Evolutionary conservation across 2,888 invertebrate genomes (phyloP).

Genomic region (Cryptus viduatorius): DNA sequence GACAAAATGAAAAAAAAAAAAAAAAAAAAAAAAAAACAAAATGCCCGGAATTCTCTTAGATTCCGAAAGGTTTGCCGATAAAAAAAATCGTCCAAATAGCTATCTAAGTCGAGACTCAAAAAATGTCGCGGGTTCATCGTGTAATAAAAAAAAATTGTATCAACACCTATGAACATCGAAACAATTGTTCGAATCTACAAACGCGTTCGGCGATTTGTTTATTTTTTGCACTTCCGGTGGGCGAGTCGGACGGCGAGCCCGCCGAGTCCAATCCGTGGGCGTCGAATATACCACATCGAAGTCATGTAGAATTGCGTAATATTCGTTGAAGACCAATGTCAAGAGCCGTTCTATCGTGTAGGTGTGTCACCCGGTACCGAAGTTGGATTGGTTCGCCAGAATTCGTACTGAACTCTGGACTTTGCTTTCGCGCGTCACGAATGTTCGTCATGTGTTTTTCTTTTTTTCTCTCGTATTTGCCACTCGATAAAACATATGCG

Average conservation of each 20-base stretch:
- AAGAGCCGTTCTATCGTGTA: not conserved
- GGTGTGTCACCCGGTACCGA: conserved; percentile 25
- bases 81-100: not conserved
- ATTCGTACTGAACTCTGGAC: conserved; percentile 18
- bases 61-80: not conserved
- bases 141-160: not conserved
- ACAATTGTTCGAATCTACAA: not conserved
- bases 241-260: not conserved
- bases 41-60: not conserved
- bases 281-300: conserved; percentile 18
- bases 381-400: conserved; percentile 15
- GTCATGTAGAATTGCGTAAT: conserved; percentile 30
- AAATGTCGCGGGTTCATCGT: too few relatives aligned
- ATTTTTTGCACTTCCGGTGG: not conserved
- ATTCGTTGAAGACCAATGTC: not conserved
- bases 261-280: not conserved
- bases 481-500: not conserved
- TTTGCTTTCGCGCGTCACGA: conserved; percentile 28
- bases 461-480: not conserved
- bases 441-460: conserved; percentile 21
- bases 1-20: not conserved
- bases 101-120: too few relatives aligned
- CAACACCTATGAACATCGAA: not conserved
- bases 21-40: not conserved
- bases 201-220: not conserved